Base-by-base conservation (phyloP, 2,797 vertebrate species). In the Pseudomugil gertrudae region DNA sequence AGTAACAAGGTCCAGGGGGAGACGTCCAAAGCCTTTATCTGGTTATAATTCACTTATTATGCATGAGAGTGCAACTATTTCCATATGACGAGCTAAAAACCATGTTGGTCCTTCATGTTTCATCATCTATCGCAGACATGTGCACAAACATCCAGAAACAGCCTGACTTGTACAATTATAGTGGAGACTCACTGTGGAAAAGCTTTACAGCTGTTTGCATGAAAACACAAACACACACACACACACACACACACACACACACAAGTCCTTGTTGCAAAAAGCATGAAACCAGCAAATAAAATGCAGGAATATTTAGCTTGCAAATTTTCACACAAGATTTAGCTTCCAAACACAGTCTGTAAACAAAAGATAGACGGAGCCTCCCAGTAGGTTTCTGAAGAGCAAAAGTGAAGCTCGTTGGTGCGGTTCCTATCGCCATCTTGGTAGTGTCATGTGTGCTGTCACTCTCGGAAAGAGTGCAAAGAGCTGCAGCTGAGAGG, bases 261-360 rank as follows among this genome's bases (percentile, higher is more conserved):
- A 62, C 30, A 35, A 36, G 13, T 5, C n/a, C 11, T 47, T 47
- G 45, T 23, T 47, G 45, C 45, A 48, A 33, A 52, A 63, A 52
- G 26, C 30, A 54, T 43, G n/a, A 54, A 29, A 29, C 48, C 35
- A 54, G 36, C 15, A 0, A n/a, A 27, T 54, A 26, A 53, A 54
- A 54, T 19, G 27, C 35, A 32, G 9, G 15, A 40, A 45, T 4
- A 15, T 14, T 54, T 35, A 0, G 60, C 38, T 62, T 26, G n/a
- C 8, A 52, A 5, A 17, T 15, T 1, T 19, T 4, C 38, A 43
- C 2, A 43, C 19, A 43, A n/a, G n/a, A n/a, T n/a, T n/a, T n/a
- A n/a, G n/a, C n/a, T n/a, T n/a, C n/a, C n/a, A n/a, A n/a, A n/a
- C n/a, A n/a, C n/a, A n/a, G n/a, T n/a, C n/a, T n/a, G n/a, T n/a